Percentiles rank a stretch among this genome's conserved stretches.
Evolutionary conservation across 1,140 invertebrate genomes (phyloP).

Genomic region (Drosophila paulistorum): DNA sequence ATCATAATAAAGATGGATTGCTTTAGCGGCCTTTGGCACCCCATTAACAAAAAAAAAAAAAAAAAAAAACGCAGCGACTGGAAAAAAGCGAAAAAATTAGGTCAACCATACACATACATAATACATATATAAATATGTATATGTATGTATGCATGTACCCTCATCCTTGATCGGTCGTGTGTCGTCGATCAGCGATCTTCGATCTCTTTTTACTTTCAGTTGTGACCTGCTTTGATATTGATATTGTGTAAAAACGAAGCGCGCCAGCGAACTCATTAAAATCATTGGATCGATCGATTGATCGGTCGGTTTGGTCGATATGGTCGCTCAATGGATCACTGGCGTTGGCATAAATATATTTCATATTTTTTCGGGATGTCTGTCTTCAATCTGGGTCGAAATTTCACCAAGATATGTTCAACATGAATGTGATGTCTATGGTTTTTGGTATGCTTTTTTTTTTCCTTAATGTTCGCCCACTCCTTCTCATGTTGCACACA

Average conservation of each 20-base stretch:
- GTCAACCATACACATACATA: slow-evolving; percentile 39
- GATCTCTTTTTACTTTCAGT: slow-evolving; percentile 75
- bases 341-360: slow-evolving; percentile 20
- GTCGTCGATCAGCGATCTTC: slow-evolving; percentile 35
- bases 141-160: neutral
- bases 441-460: slow-evolving; percentile 42
- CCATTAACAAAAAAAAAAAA: slow-evolving; percentile 56
- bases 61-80: neutral
- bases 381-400: slow-evolving; percentile 59
- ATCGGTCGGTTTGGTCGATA: slow-evolving; percentile 18
- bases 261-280: slow-evolving; percentile 76
- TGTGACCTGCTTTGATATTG: slow-evolving; percentile 74
- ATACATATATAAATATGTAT: neutral
- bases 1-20: slow-evolving; percentile 77
- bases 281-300: slow-evolving; percentile 44
- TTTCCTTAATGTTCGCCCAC: slow-evolving; percentile 60
- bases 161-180: slow-evolving; percentile 61
- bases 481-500: slow-evolving; percentile 67
- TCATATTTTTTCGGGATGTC: slow-evolving; percentile 27
- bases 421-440: slow-evolving; percentile 69
- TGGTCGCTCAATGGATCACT: slow-evolving; percentile 15
- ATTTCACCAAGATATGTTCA: slow-evolving; percentile 62
- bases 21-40: slow-evolving; percentile 74
- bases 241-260: slow-evolving; percentile 54
- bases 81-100: slow-evolving; percentile 64